Percentiles rank a stretch among this genome's conserved stretches.
phyloP scores from a whole-genome alignment of 2,113 vertebrate species.

The Syrmaticus mikado region DNA sequence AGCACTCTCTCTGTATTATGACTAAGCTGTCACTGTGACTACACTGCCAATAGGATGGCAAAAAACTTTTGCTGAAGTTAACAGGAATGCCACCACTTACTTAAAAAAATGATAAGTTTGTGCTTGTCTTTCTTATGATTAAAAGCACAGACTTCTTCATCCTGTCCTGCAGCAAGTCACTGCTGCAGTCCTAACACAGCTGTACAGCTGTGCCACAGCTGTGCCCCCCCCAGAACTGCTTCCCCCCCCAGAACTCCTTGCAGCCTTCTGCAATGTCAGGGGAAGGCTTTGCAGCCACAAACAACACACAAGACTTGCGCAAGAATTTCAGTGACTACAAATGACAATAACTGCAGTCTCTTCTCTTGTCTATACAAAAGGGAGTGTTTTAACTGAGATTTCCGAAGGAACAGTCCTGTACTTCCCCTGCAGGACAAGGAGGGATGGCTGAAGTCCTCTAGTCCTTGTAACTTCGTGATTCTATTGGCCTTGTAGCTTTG shows the following conservation, averaged over 20 bases:
- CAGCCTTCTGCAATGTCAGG: neutral
- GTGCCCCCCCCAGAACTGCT: neutral
- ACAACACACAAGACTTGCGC: neutral
- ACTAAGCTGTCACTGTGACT: neutral
- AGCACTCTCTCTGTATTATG: neutral
- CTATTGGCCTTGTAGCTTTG: slow-evolving; percentile 32
- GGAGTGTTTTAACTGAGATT: neutral
- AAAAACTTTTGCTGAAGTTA: neutral
- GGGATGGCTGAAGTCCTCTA: neutral
- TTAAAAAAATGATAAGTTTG: neutral
- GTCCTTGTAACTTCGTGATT: slow-evolving; percentile 44
- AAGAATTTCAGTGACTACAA: neutral
- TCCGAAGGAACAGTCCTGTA: neutral
- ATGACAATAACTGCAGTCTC: neutral
- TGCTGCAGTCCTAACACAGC: neutral
- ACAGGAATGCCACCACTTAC: neutral
- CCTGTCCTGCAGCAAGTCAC: neutral
- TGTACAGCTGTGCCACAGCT: neutral
- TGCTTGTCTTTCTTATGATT: neutral
- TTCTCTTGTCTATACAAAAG: neutral
- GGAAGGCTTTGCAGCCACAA: neutral
- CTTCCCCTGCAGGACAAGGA: neutral
- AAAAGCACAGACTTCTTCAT: neutral
- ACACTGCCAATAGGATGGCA: neutral
- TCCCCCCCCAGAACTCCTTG: neutral